phyloP scores from a whole-genome alignment of 2,888 invertebrate genomes.

The Miltochrista miniata region DNA sequence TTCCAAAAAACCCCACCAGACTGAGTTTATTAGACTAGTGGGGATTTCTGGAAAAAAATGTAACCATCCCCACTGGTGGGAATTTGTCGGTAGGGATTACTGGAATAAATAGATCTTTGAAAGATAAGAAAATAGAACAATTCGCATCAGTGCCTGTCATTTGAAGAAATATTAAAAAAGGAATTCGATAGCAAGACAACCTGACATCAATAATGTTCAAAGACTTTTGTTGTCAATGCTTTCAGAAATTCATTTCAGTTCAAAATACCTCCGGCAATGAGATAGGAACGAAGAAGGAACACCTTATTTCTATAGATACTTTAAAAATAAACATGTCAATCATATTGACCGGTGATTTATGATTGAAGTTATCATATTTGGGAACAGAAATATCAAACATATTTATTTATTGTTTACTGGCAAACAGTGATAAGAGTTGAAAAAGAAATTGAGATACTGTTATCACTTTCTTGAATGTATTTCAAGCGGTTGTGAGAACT shows the following conservation, averaged over 20 bases:
- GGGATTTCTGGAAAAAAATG: too few relatives aligned
- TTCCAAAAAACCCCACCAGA: too few relatives aligned
- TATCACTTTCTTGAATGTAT: too few relatives aligned
- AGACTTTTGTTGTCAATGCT: neutral
- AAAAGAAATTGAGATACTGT: constrained; percentile 1
- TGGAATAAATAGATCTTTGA: too few relatives aligned
- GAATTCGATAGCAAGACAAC: neutral
- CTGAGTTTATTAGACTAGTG: too few relatives aligned
- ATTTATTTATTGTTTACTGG: neutral
- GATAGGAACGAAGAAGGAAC: too few relatives aligned
- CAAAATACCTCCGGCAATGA: neutral
- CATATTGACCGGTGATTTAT: constrained; percentile 8
- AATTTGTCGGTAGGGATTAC: too few relatives aligned
- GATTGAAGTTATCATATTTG: constrained; percentile 24
- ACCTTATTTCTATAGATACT: constrained; percentile 36
- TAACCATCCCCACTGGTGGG: too few relatives aligned
- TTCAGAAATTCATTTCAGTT: neutral
- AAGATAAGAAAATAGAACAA: too few relatives aligned
- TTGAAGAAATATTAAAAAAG: neutral
- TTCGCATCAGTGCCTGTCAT: neutral
- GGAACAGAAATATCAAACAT: constrained; percentile 2
- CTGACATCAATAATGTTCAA: constrained; percentile 3
- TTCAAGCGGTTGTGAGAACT: too few relatives aligned
- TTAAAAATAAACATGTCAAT: constrained; percentile 34
- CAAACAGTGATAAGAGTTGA: neutral